Base-by-base conservation (phyloP, 2,888 invertebrate species). In the Lepidocyrtoides sp. region DNA sequence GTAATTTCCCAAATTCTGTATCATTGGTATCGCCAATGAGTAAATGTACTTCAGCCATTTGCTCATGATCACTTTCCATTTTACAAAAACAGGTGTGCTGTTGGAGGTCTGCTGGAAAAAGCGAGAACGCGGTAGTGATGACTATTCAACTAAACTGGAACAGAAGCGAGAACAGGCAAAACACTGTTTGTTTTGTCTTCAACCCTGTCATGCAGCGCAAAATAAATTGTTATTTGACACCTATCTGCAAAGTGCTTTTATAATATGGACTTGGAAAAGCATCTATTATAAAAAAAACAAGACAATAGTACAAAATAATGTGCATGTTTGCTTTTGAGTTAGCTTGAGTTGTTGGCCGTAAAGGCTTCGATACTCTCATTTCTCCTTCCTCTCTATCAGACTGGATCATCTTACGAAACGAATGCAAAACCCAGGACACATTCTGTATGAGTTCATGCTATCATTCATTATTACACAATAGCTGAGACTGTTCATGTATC, bases 161-260 rank as follows among this genome's bases (percentile, higher is more conserved):
- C 51, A 26, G 14, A 29, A n/a, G n/a, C n/a, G n/a, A n/a, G 26
- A 51, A 54, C 26, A 14, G 14, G n/a, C n/a, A 77, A 5, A 14
- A 51, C 10, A 51, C n/a, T 75, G 75, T 75, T 85, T 75, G 44
- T 85, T 54, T 82, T 83, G 83, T 85, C 44, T 79, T 86, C 60
- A 54, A 23, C 48, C 36, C 51, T 41, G 8, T 1, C 41, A n/a
- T 2, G 29, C 63, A 26, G 1, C 17, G 57, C 48, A 87, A 60
- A 87, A 75, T 75, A 75, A 69, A 79, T 79, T 79, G 87, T 79
- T 87, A 87, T 32, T 44, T 79, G 87, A 87, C 87, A 87, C 87
- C 85, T 41, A 69, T 44, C 44, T 51, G 10, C 20, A 72, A 41
- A 44, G 44, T 72, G 20, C 44, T 72, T 72, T 44, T 23, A 44